phyloP scores from a whole-genome alignment of 2,113 vertebrate genomes.

The Aythya baeri region DNA sequence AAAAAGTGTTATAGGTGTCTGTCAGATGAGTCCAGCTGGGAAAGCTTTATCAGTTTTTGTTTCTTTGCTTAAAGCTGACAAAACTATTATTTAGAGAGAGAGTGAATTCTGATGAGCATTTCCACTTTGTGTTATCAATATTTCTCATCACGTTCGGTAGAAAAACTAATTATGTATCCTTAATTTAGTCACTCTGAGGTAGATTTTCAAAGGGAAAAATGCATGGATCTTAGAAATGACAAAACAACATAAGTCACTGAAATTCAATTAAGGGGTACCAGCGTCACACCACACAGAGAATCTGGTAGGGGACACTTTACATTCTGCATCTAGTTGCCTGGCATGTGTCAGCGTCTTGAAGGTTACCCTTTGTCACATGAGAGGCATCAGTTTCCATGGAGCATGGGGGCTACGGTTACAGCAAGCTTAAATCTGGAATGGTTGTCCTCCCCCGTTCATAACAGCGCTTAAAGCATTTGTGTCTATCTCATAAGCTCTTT shows the following conservation, averaged over 20 bases:
- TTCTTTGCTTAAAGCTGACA: neutral
- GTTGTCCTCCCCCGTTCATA: neutral
- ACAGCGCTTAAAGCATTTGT: neutral
- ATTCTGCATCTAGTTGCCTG: neutral
- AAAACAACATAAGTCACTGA: neutral
- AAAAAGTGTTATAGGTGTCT: neutral
- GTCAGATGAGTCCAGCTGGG: neutral
- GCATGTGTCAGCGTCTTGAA: slow-evolving; percentile 3
- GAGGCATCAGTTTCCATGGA: slow-evolving; percentile 34
- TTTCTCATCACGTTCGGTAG: neutral
- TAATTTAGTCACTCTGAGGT: neutral
- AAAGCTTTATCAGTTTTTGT: neutral
- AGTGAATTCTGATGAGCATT: neutral
- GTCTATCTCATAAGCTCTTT: neutral
- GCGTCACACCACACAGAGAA: neutral
- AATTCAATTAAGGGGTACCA: neutral
- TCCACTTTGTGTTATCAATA: neutral
- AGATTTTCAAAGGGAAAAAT: neutral
- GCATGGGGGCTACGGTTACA: neutral
- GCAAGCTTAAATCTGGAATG: neutral
- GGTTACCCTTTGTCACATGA: slow-evolving; percentile 12
- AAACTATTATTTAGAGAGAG: neutral
- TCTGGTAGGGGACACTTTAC: neutral
- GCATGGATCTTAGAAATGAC: neutral
- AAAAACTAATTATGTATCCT: neutral